phyloP scores from a whole-genome alignment of 2,113 vertebrate genomes.

The Aspidoscelis tigris region DNA sequence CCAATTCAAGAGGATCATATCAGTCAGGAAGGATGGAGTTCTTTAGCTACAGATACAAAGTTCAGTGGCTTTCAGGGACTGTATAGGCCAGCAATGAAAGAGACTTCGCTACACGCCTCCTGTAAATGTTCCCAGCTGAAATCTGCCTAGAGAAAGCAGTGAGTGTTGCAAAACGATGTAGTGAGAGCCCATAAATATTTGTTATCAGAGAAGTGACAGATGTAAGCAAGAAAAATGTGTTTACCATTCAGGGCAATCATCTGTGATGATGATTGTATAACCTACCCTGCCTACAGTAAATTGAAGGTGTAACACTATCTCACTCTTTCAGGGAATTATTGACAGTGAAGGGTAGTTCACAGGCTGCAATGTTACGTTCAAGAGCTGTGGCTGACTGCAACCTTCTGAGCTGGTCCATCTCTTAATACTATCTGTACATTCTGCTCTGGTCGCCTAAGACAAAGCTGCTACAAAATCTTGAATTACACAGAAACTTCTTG shows the following conservation, averaged over 20 bases:
- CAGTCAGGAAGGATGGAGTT: neutral
- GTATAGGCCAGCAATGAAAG: conserved; percentile 2
- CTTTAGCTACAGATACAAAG: neutral
- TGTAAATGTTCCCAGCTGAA: conserved; percentile 14
- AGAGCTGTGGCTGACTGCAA: neutral
- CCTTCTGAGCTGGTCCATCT: neutral
- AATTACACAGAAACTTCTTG: too few species aligned
- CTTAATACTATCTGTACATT: neutral
- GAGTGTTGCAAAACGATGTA: conserved; percentile 39
- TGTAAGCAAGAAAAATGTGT: conserved; percentile 37
- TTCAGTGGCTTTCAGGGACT: too few species aligned
- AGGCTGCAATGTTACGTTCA: neutral
- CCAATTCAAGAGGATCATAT: neutral
- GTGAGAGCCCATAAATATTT: conserved; percentile 36
- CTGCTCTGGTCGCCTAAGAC: neutral
- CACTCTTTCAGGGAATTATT: conserved; percentile 31
- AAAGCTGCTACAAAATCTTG: neutral
- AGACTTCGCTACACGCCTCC: conserved; percentile 6
- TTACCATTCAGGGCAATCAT: conserved; percentile 31
- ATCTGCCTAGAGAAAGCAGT: conserved; percentile 40
- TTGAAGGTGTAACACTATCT: conserved; percentile 38
- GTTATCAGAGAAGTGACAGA: conserved; percentile 42
- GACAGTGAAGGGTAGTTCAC: conserved; percentile 30
- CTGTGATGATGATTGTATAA: conserved; percentile 36
- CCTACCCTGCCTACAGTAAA: conserved; percentile 35